A percentile compares a stretch with the other conserved stretches of the same genome.
Conservation (phyloP, 2,113 vertebrate species). For the Hippocampus zosterae region DNA sequence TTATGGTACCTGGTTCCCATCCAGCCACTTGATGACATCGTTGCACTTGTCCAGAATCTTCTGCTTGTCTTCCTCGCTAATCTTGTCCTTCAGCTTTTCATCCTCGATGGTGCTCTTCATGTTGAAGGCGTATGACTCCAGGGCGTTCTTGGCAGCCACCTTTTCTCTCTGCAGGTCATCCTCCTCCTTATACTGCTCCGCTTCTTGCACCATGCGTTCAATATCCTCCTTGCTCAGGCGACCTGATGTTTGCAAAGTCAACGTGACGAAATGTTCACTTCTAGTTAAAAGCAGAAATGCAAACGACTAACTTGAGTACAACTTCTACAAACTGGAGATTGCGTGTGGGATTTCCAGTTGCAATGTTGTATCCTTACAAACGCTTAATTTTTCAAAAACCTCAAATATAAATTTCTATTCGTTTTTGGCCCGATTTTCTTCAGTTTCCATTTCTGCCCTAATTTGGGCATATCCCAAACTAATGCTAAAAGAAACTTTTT, state of each 20-base stretch:
- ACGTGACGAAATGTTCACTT: background rate
- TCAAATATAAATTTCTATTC: too few species aligned
- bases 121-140: conserved; percentile 86
- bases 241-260: conserved; percentile 56
- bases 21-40: conserved; percentile 85
- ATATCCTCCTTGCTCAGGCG: conserved; percentile 91
- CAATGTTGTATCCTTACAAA: too few species aligned
- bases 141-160: conserved; percentile 80
- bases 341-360: too few species aligned
- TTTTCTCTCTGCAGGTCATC: conserved; percentile 86
- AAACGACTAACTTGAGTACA: background rate
- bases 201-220: conserved; percentile 87
- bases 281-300: background rate
- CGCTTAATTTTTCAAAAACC: too few species aligned
- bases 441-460: too few species aligned
- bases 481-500: too few species aligned
- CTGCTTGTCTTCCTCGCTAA: conserved; percentile 84
- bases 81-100: conserved; percentile 86
- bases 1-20: conserved; percentile 79
- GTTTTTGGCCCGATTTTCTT: too few species aligned
- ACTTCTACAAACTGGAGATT: too few species aligned
- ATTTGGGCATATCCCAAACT: too few species aligned
- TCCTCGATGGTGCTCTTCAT: conserved; percentile 89
- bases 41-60: conserved; percentile 85
- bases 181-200: conserved; percentile 85